A percentile compares a stretch with the other conserved stretches of the same genome.
Evolutionary conservation across 2,113 vertebrate genomes (phyloP).

Genomic region (Zosterops hypoxanthus): DNA sequence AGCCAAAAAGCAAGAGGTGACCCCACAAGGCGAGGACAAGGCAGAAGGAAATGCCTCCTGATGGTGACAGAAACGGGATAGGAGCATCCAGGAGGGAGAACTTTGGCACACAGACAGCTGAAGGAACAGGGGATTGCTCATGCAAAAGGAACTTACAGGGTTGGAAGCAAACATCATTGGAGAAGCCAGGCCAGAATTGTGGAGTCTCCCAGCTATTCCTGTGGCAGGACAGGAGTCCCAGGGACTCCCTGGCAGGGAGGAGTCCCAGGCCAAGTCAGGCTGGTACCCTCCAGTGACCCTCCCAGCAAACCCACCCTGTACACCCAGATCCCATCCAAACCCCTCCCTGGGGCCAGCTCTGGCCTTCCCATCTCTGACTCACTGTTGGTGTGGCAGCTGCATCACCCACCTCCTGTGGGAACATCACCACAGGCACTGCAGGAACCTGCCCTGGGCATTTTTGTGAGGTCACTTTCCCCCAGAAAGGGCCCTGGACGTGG

Average conservation of each 20-base stretch:
- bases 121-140: neutral
- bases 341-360: neutral
- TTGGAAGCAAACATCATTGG: fast-evolving
- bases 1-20: neutral
- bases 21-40: neutral
- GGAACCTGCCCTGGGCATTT: neutral
- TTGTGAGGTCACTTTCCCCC: neutral
- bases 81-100: neutral
- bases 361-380: neutral
- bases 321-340: neutral
- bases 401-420: neutral
- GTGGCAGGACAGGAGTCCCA: neutral
- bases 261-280: fast-evolving
- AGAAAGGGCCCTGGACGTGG: neutral
- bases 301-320: neutral
- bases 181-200: neutral
- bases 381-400: neutral
- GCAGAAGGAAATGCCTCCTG: neutral
- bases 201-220: neutral
- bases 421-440: neutral
- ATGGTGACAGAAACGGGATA: neutral
- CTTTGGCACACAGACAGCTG: neutral
- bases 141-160: neutral
- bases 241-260: neutral
- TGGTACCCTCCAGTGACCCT: too few relatives aligned